phyloP scores from a whole-genome alignment of 1,140 invertebrate genomes.

The Ceratina japonica region DNA sequence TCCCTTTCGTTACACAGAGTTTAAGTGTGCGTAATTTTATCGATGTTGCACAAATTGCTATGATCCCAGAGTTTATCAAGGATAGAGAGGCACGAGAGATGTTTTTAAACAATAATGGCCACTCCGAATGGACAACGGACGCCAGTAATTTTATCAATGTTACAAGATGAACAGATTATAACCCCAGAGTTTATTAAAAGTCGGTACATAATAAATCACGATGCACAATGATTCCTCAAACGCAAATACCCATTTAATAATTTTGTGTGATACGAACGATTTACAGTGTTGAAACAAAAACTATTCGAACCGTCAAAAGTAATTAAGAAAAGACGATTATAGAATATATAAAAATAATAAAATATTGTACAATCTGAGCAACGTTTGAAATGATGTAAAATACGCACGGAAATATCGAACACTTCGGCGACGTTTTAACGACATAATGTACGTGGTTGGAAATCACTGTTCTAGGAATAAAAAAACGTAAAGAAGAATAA shows the following conservation, averaged over 20 bases:
- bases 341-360: background rate
- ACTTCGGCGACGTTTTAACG: background rate
- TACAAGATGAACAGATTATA: constrained; percentile 11
- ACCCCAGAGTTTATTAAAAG: constrained; percentile 8
- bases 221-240: constrained; percentile 13
- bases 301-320: background rate
- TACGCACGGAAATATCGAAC: background rate
- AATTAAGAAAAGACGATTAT: background rate
- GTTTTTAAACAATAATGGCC: constrained; percentile 13
- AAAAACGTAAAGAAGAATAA: background rate
- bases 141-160: constrained; percentile 37
- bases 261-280: background rate
- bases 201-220: background rate
- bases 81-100: background rate
- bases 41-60: constrained; percentile 17
- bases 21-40: constrained; percentile 22
- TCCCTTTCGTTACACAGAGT: background rate
- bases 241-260: background rate
- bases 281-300: background rate
- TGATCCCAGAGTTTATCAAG: constrained; percentile 29
- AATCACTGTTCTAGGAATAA: constrained; percentile 24
- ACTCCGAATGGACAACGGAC: constrained; percentile 1
- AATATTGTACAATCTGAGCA: background rate
- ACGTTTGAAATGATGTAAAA: background rate
- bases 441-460: constrained; percentile 1